These are phyloP conservation scores for Drosophila peninsularis DNA, from an alignment of 2,888 invertebrate species.

Conservation along the genomic window DNA sequence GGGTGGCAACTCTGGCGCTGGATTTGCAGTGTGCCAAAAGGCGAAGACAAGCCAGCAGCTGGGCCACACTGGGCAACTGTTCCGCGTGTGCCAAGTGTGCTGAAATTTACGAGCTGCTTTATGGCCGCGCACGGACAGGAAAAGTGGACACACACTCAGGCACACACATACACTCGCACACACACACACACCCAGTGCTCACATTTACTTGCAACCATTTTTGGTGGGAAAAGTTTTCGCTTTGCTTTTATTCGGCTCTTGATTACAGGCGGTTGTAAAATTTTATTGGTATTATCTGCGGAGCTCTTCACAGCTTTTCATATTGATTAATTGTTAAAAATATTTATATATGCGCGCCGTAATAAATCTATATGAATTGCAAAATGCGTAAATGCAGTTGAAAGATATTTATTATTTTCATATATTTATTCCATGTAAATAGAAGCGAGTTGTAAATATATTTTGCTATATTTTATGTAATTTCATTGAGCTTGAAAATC, in stretches of 20 bases:
- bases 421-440: no score
- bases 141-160: slow-evolving; percentile 22
- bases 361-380: slow-evolving; percentile 3
- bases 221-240: slow-evolving; percentile 22
- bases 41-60: slow-evolving; percentile 49
- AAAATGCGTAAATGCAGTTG: slow-evolving; percentile 2
- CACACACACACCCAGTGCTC: slow-evolving; percentile 2
- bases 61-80: slow-evolving; percentile 37
- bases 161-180: neutral
- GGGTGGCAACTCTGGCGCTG: slow-evolving; percentile 47
- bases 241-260: slow-evolving; percentile 36
- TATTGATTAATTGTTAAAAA: slow-evolving; percentile 59
- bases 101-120: slow-evolving; percentile 76
- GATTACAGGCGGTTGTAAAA: slow-evolving; percentile 51
- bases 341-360: slow-evolving; percentile 25
- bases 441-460: neutral
- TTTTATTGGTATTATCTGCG: slow-evolving; percentile 51
- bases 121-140: slow-evolving; percentile 57
- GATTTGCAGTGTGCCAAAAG: slow-evolving; percentile 31
- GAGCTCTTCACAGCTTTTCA: slow-evolving; percentile 37
- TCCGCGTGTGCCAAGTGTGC: slow-evolving; percentile 47
- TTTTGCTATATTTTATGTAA: neutral
- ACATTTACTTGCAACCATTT: slow-evolving; percentile 32
- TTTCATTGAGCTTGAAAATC: neutral
- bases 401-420: neutral